A percentile compares a stretch with the other conserved stretches of the same genome.
Conservation (phyloP, 2,888 invertebrate genomes). For the Pyrocoelia pectoralis region DNA sequence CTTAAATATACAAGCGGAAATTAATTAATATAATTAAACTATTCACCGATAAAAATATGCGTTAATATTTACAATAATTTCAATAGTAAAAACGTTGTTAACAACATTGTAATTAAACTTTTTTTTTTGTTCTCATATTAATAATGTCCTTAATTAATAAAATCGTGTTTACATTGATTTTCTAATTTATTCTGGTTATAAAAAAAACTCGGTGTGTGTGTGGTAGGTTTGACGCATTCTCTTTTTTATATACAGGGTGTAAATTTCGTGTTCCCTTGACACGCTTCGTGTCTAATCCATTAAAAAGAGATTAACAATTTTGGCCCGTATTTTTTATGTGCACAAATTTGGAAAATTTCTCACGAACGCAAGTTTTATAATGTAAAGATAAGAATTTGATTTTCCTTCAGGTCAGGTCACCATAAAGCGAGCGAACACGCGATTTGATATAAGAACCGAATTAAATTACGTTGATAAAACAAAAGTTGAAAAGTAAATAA, state of each 20-base stretch:
- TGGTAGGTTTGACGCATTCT: no score
- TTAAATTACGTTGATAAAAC: conserved; percentile 13
- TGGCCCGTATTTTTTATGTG: neutral
- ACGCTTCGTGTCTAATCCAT: no score
- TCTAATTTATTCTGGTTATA: neutral
- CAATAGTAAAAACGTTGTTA: neutral
- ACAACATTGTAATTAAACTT: neutral
- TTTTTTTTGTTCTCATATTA: neutral
- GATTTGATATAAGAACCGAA: conserved; percentile 14
- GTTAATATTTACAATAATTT: neutral
- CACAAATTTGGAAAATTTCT: neutral
- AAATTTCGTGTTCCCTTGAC: neutral
- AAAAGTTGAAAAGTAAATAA: conserved; percentile 9
- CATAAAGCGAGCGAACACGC: conserved; percentile 13
- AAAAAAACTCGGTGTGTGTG: neutral
- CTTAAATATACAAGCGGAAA: neutral
- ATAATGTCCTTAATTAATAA: neutral
- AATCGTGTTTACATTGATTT: neutral
- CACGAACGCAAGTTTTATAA: conserved; percentile 11
- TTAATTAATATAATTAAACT: neutral
- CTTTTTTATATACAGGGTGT: neutral
- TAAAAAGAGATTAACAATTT: neutral
- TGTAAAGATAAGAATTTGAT: conserved; percentile 14
- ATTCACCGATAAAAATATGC: neutral
- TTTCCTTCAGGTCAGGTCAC: conserved; percentile 14